Conservation (phyloP, 2,113 vertebrate genomes). For the Tretioscincus oriximinensis region DNA sequence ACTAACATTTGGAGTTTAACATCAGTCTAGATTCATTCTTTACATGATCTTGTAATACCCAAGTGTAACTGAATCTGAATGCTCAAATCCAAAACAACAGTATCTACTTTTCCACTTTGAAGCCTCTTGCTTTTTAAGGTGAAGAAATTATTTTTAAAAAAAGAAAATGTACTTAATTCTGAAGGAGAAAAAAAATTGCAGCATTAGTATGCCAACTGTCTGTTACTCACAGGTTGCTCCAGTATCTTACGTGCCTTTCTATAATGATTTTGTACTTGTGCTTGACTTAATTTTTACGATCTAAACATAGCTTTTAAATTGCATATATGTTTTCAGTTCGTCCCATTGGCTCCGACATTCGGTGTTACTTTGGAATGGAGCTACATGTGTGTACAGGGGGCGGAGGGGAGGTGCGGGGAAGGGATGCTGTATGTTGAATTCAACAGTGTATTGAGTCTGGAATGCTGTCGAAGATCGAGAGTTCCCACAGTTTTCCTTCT, state of each 20-base stretch:
- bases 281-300: neutral
- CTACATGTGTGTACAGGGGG: neutral
- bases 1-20: no score
- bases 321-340: neutral
- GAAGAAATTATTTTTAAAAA: neutral
- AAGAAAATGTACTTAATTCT: neutral
- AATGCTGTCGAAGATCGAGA: neutral
- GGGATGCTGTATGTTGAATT: neutral
- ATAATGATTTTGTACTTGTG: neutral
- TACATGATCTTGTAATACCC: no score
- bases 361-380: neutral
- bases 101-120: no score
- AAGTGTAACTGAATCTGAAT: no score
- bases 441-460: neutral
- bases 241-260: neutral
- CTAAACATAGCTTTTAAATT: neutral
- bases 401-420: no score
- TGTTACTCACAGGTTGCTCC: neutral
- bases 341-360: neutral
- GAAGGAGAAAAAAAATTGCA: no score
- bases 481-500: conserved; percentile 52
- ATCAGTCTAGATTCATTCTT: no score
- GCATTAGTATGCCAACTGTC: neutral
- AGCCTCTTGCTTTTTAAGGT: no score
- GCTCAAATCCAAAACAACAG: no score